phyloP scores from a whole-genome alignment of 2,113 vertebrate species.

The Bufo gargarizans region DNA sequence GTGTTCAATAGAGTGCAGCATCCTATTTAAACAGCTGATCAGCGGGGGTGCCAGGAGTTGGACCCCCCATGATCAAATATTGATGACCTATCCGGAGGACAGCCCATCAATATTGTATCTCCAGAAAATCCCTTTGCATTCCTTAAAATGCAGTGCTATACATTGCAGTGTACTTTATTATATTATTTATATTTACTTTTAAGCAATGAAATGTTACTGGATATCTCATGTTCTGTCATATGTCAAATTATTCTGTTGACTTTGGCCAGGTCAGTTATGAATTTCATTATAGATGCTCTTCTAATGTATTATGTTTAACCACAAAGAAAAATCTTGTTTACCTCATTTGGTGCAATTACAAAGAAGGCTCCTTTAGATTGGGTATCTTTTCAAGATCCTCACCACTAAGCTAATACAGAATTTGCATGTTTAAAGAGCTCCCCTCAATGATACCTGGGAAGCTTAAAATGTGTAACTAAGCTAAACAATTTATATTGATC shows the following conservation, averaged over 20 bases:
- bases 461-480: not conserved
- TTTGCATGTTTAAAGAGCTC: not conserved
- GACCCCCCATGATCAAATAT: no score
- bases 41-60: no score
- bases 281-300: not conserved
- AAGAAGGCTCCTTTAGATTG: not conserved
- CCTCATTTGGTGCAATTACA: not conserved
- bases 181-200: no score
- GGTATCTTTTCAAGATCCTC: not conserved
- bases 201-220: not conserved
- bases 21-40: no score
- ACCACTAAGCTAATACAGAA: not conserved
- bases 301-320: not conserved
- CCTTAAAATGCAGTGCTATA: not conserved
- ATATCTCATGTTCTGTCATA: not conserved
- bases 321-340: slow-evolving; percentile 16
- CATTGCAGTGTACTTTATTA: no score
- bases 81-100: no score
- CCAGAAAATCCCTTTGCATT: no score
- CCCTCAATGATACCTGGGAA: not conserved
- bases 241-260: not conserved
- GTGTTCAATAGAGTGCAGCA: no score
- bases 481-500: not conserved
- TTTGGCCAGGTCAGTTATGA: not conserved
- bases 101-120: no score